A percentile compares a stretch with the other conserved stretches of the same genome.
Conservation (phyloP, 2,888 invertebrate genomes). For the Drosophila pseudotakahashii region DNA sequence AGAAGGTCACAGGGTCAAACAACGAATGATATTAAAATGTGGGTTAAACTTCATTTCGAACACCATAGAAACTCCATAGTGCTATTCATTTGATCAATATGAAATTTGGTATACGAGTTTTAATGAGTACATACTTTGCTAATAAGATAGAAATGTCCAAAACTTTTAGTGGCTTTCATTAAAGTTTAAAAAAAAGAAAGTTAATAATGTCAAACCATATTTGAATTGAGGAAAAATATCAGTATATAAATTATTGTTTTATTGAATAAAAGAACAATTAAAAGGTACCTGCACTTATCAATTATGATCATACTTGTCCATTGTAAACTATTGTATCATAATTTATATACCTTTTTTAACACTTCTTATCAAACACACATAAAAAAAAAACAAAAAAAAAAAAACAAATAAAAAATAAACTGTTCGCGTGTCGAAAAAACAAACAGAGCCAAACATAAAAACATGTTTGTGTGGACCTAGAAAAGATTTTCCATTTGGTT, state of each 20-base stretch:
- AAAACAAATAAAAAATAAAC: not conserved
- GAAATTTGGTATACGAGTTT: not conserved
- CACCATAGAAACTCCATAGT: too few relatives aligned
- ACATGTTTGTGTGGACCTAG: conserved; percentile 3
- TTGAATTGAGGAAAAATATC: too few relatives aligned
- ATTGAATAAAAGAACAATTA: not conserved
- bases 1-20: too few relatives aligned
- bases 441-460: conserved; percentile 20
- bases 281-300: not conserved
- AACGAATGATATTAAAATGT: too few relatives aligned
- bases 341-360: conserved; percentile 15
- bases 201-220: too few relatives aligned
- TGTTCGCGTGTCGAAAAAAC: not conserved
- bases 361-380: conserved; percentile 24
- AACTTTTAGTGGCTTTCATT: too few relatives aligned
- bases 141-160: too few relatives aligned
- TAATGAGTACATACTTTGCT: too few relatives aligned
- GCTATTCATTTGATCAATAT: not conserved
- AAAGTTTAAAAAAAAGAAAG: too few relatives aligned
- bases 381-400: conserved; percentile 8
- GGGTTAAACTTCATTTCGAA: too few relatives aligned
- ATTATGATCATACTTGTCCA: not conserved
- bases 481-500: conserved; percentile 61
- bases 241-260: too few relatives aligned
- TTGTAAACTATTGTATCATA: conserved; percentile 12